Evolutionary conservation across 2,113 vertebrate species (phyloP).

Genomic region (Acinonyx jubatus): DNA sequence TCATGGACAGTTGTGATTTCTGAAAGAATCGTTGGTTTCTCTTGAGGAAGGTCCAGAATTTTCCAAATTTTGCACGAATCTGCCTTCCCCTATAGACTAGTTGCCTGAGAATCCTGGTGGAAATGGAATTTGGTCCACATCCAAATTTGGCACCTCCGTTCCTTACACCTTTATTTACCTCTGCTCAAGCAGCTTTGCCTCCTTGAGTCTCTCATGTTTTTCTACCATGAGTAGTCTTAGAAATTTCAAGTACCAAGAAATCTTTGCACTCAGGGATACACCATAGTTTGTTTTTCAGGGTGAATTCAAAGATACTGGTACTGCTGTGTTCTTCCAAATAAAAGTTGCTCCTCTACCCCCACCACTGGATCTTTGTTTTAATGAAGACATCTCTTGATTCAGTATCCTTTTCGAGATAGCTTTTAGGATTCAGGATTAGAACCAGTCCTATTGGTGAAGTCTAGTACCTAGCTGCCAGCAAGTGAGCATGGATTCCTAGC

Average conservation of each 20-base stretch:
- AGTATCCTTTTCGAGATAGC: neutral
- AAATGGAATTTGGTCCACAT: neutral
- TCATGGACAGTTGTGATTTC: neutral
- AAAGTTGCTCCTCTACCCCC: rapidly evolving
- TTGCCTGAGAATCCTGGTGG: neutral
- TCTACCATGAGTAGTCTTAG: neutral
- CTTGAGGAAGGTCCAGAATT: neutral
- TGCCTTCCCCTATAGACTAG: neutral
- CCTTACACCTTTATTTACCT: neutral
- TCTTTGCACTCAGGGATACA: neutral
- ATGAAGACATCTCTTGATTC: neutral
- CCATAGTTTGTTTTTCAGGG: neutral
- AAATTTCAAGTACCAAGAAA: neutral
- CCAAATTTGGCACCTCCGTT: neutral
- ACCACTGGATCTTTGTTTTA: neutral
- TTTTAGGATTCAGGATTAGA: constrained; percentile 10
- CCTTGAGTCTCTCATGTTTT: neutral
- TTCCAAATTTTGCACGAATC: neutral
- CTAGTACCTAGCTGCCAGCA: neutral
- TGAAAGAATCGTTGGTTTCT: neutral
- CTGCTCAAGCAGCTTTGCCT: neutral
- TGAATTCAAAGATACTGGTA: neutral
- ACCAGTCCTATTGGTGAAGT: neutral
- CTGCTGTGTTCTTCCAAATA: neutral
- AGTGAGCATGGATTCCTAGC: neutral